Evolutionary conservation across 1,140 invertebrate genomes (phyloP).

Genomic region (Drosophila virilis): DNA sequence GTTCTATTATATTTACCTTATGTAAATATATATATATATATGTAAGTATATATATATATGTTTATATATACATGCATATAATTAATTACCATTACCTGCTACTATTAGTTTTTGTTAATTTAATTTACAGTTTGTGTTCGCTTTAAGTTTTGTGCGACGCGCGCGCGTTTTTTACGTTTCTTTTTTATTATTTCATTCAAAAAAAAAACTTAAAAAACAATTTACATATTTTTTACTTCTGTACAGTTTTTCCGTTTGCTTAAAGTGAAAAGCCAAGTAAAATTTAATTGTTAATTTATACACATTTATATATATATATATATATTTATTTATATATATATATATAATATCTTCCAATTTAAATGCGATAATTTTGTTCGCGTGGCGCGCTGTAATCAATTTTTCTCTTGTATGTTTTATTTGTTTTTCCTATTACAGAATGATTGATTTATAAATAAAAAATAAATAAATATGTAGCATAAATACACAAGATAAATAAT

Average conservation of each 20-base stretch:
- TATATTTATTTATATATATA: conserved; percentile 19
- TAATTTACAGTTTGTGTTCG: conserved; percentile 74
- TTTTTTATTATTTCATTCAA: conserved; percentile 26
- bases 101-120: conserved; percentile 77
- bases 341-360: conserved; percentile 58
- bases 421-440: conserved; percentile 42
- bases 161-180: conserved; percentile 50
- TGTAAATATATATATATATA: conserved; percentile 21
- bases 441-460: conserved; percentile 42
- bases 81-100: conserved; percentile 64
- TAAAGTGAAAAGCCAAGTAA: conserved; percentile 51
- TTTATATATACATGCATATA: conserved; percentile 37
- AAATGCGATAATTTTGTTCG: conserved; percentile 44
- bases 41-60: conserved; percentile 11
- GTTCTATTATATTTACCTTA: conserved; percentile 36
- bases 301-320: conserved; percentile 23
- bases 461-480: conserved; percentile 44
- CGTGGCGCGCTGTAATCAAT: conserved; percentile 60
- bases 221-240: conserved; percentile 54
- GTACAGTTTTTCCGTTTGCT: conserved; percentile 67
- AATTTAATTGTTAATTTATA: conserved; percentile 44
- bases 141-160: conserved; percentile 61
- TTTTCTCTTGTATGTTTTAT: conserved; percentile 66
- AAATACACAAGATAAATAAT: conserved; percentile 38
- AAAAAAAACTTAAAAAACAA: conserved; percentile 6